phyloP scores from a whole-genome alignment of 2,113 vertebrate genomes.

The Eonycteris spelaea region DNA sequence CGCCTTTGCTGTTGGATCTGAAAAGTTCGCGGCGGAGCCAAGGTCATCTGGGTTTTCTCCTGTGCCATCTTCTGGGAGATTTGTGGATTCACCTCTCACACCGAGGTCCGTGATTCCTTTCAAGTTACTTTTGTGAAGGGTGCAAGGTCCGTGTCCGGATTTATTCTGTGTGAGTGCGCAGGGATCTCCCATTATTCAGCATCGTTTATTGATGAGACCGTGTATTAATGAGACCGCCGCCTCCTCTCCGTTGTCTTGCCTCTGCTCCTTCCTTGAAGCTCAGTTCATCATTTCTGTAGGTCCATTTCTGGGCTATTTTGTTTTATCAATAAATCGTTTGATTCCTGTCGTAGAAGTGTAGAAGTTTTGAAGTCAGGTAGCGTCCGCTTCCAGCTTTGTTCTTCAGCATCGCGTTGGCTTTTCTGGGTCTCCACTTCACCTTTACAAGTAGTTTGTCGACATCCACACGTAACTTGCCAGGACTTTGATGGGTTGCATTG shows the following conservation, averaged over 20 bases:
- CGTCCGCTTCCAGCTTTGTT: background rate
- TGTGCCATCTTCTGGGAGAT: background rate
- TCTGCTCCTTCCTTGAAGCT: background rate
- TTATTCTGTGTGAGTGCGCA: too few species aligned
- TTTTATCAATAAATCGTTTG: background rate
- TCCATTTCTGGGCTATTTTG: background rate
- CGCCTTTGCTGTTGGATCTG: background rate
- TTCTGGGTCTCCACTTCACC: background rate
- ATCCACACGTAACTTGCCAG: background rate
- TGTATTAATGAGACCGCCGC: background rate
- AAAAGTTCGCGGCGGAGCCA: background rate
- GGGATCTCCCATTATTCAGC: background rate
- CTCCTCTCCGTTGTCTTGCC: background rate
- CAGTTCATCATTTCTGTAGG: too few species aligned
- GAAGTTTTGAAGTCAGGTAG: background rate
- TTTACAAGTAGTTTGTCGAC: background rate
- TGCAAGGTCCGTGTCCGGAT: background rate
- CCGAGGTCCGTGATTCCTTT: background rate
- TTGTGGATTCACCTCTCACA: background rate
- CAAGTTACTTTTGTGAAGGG: background rate
- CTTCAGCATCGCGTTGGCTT: background rate
- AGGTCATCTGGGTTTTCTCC: background rate
- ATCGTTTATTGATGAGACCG: background rate
- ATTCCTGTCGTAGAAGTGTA: too few species aligned
- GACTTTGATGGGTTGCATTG: background rate